Evolutionary conservation across 37 sponge, comb jelly and placozoan species (phyloP), one percentile per base, ranked within the genome.

Genomic region (Ianthella basta): DNA sequence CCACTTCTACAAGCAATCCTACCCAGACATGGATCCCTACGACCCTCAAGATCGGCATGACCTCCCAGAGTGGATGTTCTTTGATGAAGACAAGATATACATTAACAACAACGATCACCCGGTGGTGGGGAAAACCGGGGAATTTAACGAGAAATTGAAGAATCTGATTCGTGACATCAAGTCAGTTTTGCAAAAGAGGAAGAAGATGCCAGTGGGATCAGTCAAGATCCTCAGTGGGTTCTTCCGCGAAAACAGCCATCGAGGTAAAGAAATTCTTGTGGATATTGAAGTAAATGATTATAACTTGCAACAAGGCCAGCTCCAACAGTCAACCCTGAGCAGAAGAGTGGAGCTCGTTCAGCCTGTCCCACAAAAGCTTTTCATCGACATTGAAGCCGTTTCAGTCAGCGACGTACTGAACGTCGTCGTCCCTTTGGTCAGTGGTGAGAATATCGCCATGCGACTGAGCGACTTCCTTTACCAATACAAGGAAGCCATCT

Each of bases 21-120:
- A 75, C 37, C 78, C 78, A 0, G 78, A 75, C 54, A 75, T 75
- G 78, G 54, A 41, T 24, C 41, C 37, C 6, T 75, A 75, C 78
- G 40, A 75, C 3, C 78, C 78, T 1, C 41, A 75, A 23, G 40
- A 50, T 10, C 44, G 78, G n/a, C 78, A 75, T 75, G 78, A 75
- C 38, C 78, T 36, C 2, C 54, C 78, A 2, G 78, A 75, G 54
- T 75, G 78, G 78, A 75, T 75, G 78, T 75, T 36, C 54, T 75
- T 75, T 24, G 78, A 75, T 41, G 78, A 75, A 36, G 54, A 75
- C 20, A 75, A 75, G 54, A 75, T 75, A 39, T 75, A 75, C 78
- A 6, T 75, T 53, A 75, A 75, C 54, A 50, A 75, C 54, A 75
- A 75, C 54, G 53, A 75, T 10, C 41, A 75, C 53, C 78, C 78